These are phyloP conservation scores for Siniperca obscura DNA, from an alignment of 2,797 vertebrate genomes.

Conservation along the genomic window DNA sequence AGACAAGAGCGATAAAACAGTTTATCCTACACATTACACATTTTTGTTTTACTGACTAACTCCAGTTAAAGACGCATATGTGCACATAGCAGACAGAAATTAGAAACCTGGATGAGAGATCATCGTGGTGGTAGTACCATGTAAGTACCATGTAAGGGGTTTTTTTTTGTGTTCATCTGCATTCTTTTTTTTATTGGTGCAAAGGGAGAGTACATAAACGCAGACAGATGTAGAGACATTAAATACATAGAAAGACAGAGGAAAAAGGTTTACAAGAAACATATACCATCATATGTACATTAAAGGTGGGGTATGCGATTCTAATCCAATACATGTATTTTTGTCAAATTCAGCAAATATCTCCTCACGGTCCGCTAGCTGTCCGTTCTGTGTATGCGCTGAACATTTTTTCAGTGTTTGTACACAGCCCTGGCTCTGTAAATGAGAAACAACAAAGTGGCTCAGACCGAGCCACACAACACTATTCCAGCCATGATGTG, in stretches of 20 bases:
- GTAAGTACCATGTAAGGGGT: neutral
- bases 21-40: neutral
- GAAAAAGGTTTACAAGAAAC: neutral
- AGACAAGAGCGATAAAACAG: neutral
- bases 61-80: neutral
- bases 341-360: too few species aligned
- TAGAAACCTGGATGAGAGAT: neutral
- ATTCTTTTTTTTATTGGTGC: too few species aligned
- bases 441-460: too few species aligned
- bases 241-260: neutral
- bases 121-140: neutral
- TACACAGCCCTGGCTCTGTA: too few species aligned
- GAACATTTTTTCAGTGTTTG: too few species aligned
- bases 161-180: neutral
- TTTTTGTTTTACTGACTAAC: neutral
- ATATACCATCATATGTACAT: neutral
- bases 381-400: too few species aligned
- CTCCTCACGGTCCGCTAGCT: too few species aligned
- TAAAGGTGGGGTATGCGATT: too few species aligned
- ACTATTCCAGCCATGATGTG: too few species aligned
- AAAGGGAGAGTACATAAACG: too few species aligned
- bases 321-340: too few species aligned
- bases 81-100: neutral
- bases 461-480: too few species aligned
- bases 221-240: neutral